Evolutionary conservation across 2,797 vertebrate species (phyloP), one percentile per base, ranked within the genome.

Genomic region (Scarus forsteni): DNA sequence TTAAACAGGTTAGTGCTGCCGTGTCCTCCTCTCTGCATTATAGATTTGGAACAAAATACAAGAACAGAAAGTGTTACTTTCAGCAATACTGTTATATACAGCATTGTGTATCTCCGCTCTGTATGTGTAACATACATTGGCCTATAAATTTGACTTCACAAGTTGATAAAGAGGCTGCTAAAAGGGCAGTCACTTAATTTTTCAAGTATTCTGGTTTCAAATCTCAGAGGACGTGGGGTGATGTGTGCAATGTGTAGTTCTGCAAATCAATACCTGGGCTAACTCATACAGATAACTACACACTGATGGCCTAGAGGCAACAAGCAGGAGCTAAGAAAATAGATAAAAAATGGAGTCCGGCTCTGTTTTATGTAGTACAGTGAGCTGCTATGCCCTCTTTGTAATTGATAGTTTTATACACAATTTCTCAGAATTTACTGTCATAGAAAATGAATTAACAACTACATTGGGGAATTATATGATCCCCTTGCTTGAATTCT

Each of bases 21-120:
- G 15, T 55, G 80, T 82, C 77, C 66, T 64, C 60, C 51, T 39
- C 64, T 53, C 62, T 90, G 76, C 87, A 89, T 89, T 86, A 89
- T 87, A 81, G 19, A 92, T 90, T 66, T 46, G 77, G 36, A 75
- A 76, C 65, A 46, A 59, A 80, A 58, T 60, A 69, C 70, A 57
- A 66, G 59, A 81, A 51, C 46, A 39, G 54, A 79, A 70, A 75
- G 10, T 58, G 45, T 69, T 87, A 52, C 84, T 87, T 77, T 63
- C 50, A 55, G 64, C 43, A 73, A 81, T 69, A 60, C 73, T 36
- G 53, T 64, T 46, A 76, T 61, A 55, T 34, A 18, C 63, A 56
- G 44, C 40, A 36, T 49, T 40, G 46, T 56, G 54, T 10, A 44
- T 27, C 40, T 57, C 43, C 61, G 57, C 40, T 61, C 42, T 13